Conservation (phyloP, 1,140 invertebrate species). For the Lucilia sericata region DNA sequence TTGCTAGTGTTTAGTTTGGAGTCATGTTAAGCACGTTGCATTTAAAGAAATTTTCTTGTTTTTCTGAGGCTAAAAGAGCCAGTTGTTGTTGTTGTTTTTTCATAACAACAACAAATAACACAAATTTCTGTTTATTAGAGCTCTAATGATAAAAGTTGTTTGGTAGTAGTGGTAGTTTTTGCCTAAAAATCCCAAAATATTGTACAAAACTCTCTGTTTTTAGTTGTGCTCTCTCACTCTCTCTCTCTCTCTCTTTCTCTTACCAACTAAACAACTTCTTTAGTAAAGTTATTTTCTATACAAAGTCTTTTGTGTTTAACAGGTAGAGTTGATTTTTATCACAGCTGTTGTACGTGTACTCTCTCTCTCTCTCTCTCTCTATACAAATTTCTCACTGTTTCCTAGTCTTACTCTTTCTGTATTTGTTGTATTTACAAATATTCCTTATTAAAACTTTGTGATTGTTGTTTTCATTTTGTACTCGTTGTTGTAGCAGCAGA, state of each 20-base stretch:
- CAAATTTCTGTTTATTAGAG: too few relatives aligned
- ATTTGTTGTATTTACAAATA: background rate
- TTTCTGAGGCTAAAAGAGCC: too few relatives aligned
- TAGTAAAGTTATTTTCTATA: slow-evolving; percentile 24
- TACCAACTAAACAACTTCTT: background rate
- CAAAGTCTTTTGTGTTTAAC: background rate
- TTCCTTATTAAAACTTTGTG: background rate
- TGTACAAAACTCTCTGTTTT: too few relatives aligned
- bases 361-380: background rate
- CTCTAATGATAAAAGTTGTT: too few relatives aligned
- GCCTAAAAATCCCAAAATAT: too few relatives aligned
- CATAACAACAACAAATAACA: too few relatives aligned
- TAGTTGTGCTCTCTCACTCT: background rate
- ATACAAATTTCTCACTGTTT: too few relatives aligned
- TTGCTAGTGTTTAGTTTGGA: slow-evolving; percentile 16
- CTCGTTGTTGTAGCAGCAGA: background rate
- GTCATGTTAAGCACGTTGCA: slow-evolving; percentile 37
- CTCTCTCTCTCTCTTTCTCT: background rate
- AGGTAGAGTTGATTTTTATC: background rate
- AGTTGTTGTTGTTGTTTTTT: too few relatives aligned
- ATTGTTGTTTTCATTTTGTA: background rate
- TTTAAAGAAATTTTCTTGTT: background rate
- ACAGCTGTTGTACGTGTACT: too few relatives aligned
- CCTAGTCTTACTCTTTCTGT: background rate
- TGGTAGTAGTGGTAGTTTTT: too few relatives aligned